Evolutionary conservation across 2,888 invertebrate genomes (phyloP), one percentile per base, ranked within the genome.

Genomic region (Timema cristinae): DNA sequence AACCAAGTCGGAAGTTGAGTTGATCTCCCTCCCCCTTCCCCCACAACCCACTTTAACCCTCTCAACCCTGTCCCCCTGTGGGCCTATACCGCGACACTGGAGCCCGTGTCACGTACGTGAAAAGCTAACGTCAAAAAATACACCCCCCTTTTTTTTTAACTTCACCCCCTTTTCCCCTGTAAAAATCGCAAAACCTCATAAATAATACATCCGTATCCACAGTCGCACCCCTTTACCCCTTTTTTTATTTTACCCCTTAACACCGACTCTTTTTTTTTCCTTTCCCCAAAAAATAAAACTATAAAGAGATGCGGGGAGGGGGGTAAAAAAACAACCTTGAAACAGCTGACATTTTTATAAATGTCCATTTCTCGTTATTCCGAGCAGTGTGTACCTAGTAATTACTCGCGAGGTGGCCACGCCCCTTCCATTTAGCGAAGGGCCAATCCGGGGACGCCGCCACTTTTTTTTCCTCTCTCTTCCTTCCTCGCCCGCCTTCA

Each of bases 281-380:
- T 32, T 59, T 59, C 59, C 13, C 15, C 63, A 47, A 32, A 63
- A 32, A 32, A 63, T n/a, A 13, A 54, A n/a, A 54, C n/a, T 54
- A n/a, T 54, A n/a, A 54, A 54, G 54, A 54, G 54, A 2, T 32
- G 32, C 32, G 54, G 54, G 54, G 54, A 54, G 54, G 54, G 54
- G 54, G 54, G 54, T 11, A 63, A 48, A 32, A 59, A 59, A 63
- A 48, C 32, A 32, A 32, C 32, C 32, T 32, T 32, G 63, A 63
- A 63, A 63, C 63, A 63, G 63, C 63, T 63, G 63, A 63, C 16
- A 63, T 63, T 63, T 63, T 63, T 63, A 63, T 63, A 63, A 63
- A 63, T 63, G 63, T 63, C 63, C 63, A 63, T 63, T 63, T 48
- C 63, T 63, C 63, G 16, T 63, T 63, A 63, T 47, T 63, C 63